A percentile compares a stretch with the other conserved stretches of the same genome.
phyloP scores from a whole-genome alignment of 2,113 vertebrate genomes.

The Mastomys natalensis region DNA sequence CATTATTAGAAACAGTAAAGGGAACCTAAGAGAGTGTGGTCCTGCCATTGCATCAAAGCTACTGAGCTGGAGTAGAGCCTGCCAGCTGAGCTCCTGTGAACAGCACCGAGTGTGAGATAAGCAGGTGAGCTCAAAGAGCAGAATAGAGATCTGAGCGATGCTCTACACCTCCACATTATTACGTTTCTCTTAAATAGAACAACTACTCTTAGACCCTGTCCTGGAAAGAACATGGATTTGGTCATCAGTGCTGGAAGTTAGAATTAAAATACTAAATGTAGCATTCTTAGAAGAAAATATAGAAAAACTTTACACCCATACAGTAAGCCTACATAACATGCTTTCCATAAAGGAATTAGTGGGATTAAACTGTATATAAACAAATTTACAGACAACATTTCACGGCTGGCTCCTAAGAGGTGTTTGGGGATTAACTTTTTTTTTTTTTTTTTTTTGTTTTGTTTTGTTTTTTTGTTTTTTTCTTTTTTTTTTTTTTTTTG shows the following conservation, averaged over 20 bases:
- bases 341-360: constrained; percentile 46
- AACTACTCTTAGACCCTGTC: neutral
- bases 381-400: neutral
- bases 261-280: constrained; percentile 35
- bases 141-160: neutral
- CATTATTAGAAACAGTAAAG: neutral
- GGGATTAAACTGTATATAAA: neutral
- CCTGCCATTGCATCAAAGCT: neutral
- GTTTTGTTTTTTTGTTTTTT: too few relatives aligned
- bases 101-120: neutral
- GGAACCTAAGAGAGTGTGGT: neutral
- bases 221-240: neutral
- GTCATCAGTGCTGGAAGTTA: neutral
- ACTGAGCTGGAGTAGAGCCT: neutral
- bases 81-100: neutral
- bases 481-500: too few relatives aligned
- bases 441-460: too few relatives aligned
- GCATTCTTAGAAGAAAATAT: neutral
- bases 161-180: neutral
- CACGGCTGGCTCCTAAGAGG: neutral
- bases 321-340: neutral
- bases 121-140: neutral
- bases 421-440: neutral
- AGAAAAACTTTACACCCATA: neutral
- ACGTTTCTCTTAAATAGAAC: neutral